Base-by-base conservation (phyloP, 2,113 vertebrate genomes). In the Sturnus vulgaris region DNA sequence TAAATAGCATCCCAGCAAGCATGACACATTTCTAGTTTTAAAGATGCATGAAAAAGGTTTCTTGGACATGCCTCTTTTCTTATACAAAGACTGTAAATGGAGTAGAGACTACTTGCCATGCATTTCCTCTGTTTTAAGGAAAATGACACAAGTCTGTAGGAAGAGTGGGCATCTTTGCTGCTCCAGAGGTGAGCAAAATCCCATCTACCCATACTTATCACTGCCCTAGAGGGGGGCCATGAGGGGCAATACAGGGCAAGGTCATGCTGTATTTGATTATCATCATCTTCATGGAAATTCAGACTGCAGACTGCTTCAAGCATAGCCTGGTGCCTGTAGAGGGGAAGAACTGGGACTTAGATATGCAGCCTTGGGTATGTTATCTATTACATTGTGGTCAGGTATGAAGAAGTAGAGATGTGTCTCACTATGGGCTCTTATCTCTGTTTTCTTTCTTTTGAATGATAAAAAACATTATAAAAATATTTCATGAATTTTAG, bases 61-160 rank as follows among this genome's bases (percentile, higher is more conserved):
- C 24, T 70, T 37, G 28, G 6, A 11, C 5, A 12, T 33, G 21
- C 5, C 42, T 14, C 8, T 40, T 75, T 65, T 86, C 37, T 63
- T 40, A 16, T 14, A n/a, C 9, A 28, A 53, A 56, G 22, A 22
- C 3, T 44, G 20, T 35, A 50, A 77, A 81, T 5, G 9, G 16
- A 55, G 8, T 13, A 71, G 35, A 61, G 80, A 55, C 12, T 9
- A 31, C 12, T 37, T 61, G 25, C 11, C 3, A 31, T 37, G 4
- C 25, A 52, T 71, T 72, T 42, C 16, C 10, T 47, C 40, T 56
- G 19, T 22, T 23, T 33, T 5, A 3, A 55, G 15, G 15, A 47
- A 87, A 78, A 84, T 35, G 13, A 2, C 8, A 1, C 7, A 72
- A 31, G 10, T 30, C 6, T 1, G 0, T 47, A n/a, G 1, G 3